A percentile compares a stretch with the other conserved stretches of the same genome.
These are phyloP conservation scores for Indicator maculatus DNA, from an alignment of 2,113 vertebrate species.

Conservation along the genomic window DNA sequence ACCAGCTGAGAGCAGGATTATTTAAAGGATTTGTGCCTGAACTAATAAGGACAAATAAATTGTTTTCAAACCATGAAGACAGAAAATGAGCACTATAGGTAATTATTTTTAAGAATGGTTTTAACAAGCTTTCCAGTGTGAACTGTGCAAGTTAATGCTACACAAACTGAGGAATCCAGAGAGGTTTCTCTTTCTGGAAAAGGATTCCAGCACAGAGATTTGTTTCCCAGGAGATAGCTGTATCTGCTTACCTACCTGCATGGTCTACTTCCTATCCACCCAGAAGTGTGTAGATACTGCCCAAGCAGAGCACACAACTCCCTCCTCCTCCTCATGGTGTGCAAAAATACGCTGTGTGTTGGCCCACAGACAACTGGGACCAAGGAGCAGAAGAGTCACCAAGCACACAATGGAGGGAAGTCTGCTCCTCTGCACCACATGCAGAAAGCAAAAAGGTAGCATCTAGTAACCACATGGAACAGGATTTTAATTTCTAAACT, in stretches of 20 bases:
- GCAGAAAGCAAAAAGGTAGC: neutral
- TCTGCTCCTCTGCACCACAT: neutral
- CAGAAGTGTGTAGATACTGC: accelerated
- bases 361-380: neutral
- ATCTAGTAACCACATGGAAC: neutral
- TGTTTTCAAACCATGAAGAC: neutral
- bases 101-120: conserved; percentile 4
- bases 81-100: neutral
- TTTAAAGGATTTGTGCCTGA: neutral
- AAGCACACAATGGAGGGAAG: neutral
- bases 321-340: neutral
- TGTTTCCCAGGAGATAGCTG: neutral
- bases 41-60: conserved; percentile 3
- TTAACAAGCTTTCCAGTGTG: neutral
- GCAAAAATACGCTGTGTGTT: neutral
- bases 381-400: neutral
- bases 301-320: neutral
- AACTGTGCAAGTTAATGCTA: neutral
- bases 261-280: neutral
- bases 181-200: neutral
- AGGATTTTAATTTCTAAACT: neutral
- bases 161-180: neutral
- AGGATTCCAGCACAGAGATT: neutral
- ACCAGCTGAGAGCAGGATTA: neutral
- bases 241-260: neutral